Base-by-base conservation (phyloP, 2,797 vertebrate species). In the Buphagus erythrorhynchus region DNA sequence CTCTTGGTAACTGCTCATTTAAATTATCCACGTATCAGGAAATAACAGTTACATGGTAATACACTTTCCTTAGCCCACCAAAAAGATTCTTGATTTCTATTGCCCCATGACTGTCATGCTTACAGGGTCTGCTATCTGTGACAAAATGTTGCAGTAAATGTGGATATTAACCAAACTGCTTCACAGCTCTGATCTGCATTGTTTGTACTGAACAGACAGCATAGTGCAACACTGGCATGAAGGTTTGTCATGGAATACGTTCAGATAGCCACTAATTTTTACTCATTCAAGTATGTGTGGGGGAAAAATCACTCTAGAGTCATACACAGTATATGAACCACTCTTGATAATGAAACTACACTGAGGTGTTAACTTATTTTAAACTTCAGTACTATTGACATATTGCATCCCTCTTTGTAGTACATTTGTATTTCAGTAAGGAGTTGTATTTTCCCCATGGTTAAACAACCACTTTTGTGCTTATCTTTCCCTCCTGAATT, bases 261-360 rank as follows among this genome's bases (percentile, higher is more conserved):
- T 96, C 91, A 96, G 78, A 40, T 21, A 80, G 73, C 92, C 91
- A 91, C 57, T 73, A 31, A 45, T 58, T 38, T 95, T 35, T 95
- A 72, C 63, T 78, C 43, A 63, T 48, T n/a, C 45, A 93, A 80
- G 74, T 90, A 78, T 89, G 59, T 88, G 74, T 92, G 93, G 97
- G 95, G 95, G 92, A 79, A 96, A 79, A 75, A 61, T 87, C 91
- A 96, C 90, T 97, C 90, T 92, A 88, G 79, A 95, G 76, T 97
- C 95, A 83, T 69, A 55, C 87, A 49, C 78, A 65, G 63, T 91
- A 52, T 91, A 77, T 87, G 95, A 97, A 98, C 97, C 97, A 97
- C 97, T 97, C 96, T 97, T 75, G 93, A 96, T 94, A 96, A 73
- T 93, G 92, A 96, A 95, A 96, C 93, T 95, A 97, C 95, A 91